Evolutionary conservation across 2,797 vertebrate genomes (phyloP), one percentile per base, ranked within the genome.

Genomic region (Sorex maritimensis): DNA sequence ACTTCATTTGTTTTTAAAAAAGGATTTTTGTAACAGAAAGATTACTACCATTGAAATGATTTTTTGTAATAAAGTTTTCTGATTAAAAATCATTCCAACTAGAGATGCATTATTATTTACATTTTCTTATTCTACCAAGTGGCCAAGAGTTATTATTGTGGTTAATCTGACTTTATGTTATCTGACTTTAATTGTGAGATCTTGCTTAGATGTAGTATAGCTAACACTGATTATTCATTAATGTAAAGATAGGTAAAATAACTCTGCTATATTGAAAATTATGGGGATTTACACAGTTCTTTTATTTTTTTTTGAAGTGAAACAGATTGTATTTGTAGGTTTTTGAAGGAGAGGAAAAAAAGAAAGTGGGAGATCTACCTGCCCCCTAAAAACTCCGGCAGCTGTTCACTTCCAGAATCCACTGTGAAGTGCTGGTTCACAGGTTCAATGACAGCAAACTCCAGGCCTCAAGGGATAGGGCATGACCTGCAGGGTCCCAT

Each of bases 21-120:
- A n/a, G 7, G 5, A 44, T 30, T 90, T 92, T 15, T 34, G 41
- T 69, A 81, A 77, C 26, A 82, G n/a, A 44, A 92, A 30, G 65
- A 63, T 91, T 96, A 96, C 34, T 97, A 65, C 95, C 80, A 79
- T 97, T 96, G 92, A 94, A 96, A 84, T 88, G 75, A 85, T 82
- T 95, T 95, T 55, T 86, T 77, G 24, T 92, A 95, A 84, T 97
- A 92, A 97, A 86, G 9, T 92, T 86, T 30, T 92, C 14, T 87
- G 79, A 86, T 94, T 95, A 95, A 95, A 88, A 94, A 88, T 7
- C 6, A 52, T 2, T 52, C 28, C 30, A n/a, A 65, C 78, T 94
- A 96, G 79, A 94, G 92, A 92, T 83, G 41, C 21, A 68, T 88
- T 85, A 97, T 93, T 95, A 88, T 95, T 71, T 82, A 82, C 89